Percentiles rank a stretch among this genome's conserved stretches.
phyloP scores from a whole-genome alignment of 2,113 vertebrate species.

The Panthera leo region DNA sequence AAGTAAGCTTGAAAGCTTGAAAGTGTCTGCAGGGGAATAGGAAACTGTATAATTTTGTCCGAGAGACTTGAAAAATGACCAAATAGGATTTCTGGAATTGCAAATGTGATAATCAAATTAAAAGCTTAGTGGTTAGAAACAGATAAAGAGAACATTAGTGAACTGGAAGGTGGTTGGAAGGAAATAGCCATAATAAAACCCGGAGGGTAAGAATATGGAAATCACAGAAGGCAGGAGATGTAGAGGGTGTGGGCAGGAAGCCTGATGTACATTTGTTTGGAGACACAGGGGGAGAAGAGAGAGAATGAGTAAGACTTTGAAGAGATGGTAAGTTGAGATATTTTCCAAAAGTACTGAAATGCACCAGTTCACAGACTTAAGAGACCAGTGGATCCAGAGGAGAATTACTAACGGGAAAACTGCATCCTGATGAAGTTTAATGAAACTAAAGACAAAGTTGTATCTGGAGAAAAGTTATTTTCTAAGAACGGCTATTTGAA shows the following conservation, averaged over 20 bases:
- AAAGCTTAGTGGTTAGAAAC: neutral
- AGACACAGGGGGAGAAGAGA: neutral
- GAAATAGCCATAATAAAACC: neutral
- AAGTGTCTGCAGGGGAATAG: neutral
- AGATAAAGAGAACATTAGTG: neutral
- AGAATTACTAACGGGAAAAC: neutral
- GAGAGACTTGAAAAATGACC: neutral
- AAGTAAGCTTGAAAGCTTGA: neutral
- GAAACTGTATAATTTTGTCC: neutral
- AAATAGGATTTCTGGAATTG: neutral
- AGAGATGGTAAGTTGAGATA: neutral
- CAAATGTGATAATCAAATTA: neutral
- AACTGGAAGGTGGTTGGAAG: neutral
- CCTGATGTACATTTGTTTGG: neutral
- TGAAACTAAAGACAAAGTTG: neutral
- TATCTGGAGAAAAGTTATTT: neutral
- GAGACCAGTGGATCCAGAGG: neutral
- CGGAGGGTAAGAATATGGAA: neutral
- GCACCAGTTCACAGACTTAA: neutral
- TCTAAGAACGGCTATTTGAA: neutral
- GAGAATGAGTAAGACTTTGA: neutral
- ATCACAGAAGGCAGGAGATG: neutral
- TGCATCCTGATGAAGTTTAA: neutral
- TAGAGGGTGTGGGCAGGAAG: neutral
- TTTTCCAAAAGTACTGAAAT: neutral